Conservation (phyloP, 2,888 invertebrate genomes). For the Cabera pusaria region DNA sequence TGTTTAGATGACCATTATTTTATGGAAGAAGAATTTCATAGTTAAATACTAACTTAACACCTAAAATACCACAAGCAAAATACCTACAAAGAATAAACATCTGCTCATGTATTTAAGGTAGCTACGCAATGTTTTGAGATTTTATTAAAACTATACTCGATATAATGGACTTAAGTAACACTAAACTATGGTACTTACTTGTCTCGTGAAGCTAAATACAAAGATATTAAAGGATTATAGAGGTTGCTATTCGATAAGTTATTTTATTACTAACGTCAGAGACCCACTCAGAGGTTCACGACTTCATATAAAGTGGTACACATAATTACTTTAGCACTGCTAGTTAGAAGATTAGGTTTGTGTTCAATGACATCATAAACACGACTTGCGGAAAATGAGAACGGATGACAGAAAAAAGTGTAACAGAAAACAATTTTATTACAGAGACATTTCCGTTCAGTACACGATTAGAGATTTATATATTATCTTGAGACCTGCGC, state of each 20-base stretch:
- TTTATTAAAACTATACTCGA: too few relatives aligned
- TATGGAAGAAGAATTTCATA: too few relatives aligned
- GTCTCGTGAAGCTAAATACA: not conserved
- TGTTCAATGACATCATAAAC: slow-evolving; percentile 54
- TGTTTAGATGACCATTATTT: too few relatives aligned
- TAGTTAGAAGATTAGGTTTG: slow-evolving; percentile 37
- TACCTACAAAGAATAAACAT: too few relatives aligned
- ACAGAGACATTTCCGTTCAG: slow-evolving; percentile 65
- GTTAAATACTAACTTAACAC: too few relatives aligned
- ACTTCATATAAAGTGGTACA: slow-evolving; percentile 23
- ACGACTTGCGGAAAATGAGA: slow-evolving; percentile 53
- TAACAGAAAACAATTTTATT: slow-evolving; percentile 65
- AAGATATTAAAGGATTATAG: slow-evolving; percentile 17
- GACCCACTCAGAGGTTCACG: slow-evolving; percentile 24
- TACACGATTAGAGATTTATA: slow-evolving; percentile 55
- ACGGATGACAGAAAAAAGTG: slow-evolving; percentile 62
- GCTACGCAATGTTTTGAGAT: too few relatives aligned
- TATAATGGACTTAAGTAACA: too few relatives aligned
- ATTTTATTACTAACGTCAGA: slow-evolving; percentile 23
- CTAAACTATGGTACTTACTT: too few relatives aligned
- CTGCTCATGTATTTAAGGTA: too few relatives aligned
- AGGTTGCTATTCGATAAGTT: slow-evolving; percentile 16
- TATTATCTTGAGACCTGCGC: slow-evolving; percentile 55
- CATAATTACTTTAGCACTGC: slow-evolving; percentile 22
- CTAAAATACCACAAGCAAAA: too few relatives aligned